These are phyloP conservation scores for Gobiocypris rarus DNA, from an alignment of 2,113 vertebrate species.

Conservation along the genomic window DNA sequence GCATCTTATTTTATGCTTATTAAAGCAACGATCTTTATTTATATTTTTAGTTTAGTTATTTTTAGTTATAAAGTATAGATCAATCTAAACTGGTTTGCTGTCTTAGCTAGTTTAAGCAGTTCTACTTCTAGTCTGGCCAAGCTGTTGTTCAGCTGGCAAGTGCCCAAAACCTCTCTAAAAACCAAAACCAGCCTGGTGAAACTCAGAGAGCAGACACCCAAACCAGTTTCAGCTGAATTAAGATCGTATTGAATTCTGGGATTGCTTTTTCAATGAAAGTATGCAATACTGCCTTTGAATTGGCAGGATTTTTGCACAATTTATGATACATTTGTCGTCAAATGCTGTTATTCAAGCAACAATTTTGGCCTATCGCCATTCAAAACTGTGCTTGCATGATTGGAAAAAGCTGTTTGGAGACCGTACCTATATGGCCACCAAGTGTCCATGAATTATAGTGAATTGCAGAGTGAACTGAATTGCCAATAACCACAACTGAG, in stretches of 20 bases:
- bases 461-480: not conserved
- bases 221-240: not conserved
- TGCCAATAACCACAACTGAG: constrained; percentile 10
- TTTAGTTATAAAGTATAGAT: too few relatives aligned
- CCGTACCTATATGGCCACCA: not conserved
- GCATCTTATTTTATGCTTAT: too few relatives aligned
- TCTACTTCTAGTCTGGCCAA: not conserved
- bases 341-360: not conserved
- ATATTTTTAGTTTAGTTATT: too few relatives aligned
- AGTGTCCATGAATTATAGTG: not conserved
- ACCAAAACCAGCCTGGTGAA: not conserved
- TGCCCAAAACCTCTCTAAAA: not conserved
- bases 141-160: not conserved
- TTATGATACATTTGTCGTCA: not conserved
- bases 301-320: not conserved
- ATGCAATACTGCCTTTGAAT: not conserved
- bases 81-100: not conserved
- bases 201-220: not conserved
- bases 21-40: too few relatives aligned
- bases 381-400: not conserved
- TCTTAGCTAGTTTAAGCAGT: not conserved
- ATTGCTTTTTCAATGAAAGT: not conserved
- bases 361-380: not conserved
- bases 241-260: not conserved
- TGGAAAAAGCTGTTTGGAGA: not conserved